phyloP scores from a whole-genome alignment of 2,888 invertebrate species.

The Abrostola tripartita region DNA sequence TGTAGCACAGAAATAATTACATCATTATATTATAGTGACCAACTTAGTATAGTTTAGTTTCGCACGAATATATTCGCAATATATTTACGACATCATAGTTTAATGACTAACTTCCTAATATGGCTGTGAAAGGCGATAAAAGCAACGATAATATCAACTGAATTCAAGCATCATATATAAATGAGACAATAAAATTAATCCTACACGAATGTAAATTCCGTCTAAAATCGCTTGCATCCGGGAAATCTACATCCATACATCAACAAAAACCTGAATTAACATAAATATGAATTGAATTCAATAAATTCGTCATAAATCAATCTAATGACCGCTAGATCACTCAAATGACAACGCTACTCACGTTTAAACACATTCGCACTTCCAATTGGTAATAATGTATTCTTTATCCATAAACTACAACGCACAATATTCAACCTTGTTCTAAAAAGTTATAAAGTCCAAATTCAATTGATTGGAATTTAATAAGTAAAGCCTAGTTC shows the following conservation, averaged over 20 bases:
- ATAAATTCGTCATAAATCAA: conserved; percentile 52
- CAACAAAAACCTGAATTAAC: conserved; percentile 15
- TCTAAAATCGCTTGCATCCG: conserved; percentile 30
- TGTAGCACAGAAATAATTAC: not conserved
- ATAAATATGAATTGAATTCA: conserved; percentile 17
- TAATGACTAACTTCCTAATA: not conserved
- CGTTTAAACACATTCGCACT: conserved; percentile 48
- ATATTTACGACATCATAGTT: not conserved
- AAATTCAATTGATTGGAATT: not conserved
- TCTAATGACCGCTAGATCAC: conserved; percentile 34
- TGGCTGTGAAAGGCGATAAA: not conserved
- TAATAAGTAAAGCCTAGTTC: conserved; percentile 7
- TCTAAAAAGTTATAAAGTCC: fast-evolving
- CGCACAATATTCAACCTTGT: conserved; percentile 2
- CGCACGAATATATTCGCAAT: not conserved
- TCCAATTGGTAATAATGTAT: conserved; percentile 30
- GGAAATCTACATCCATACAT: conserved; percentile 30
- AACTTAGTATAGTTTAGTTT: not conserved
- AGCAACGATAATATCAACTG: not conserved
- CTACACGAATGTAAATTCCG: not conserved
- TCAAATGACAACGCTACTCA: conserved; percentile 49
- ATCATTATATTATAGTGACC: not conserved
- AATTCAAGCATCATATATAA: no score
- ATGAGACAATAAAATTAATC: not conserved
- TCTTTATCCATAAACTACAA: conserved; percentile 7